These are phyloP conservation scores for Montipora capitata DNA, from an alignment of 92 coral and sea anemone genomes.

Conservation along the genomic window DNA sequence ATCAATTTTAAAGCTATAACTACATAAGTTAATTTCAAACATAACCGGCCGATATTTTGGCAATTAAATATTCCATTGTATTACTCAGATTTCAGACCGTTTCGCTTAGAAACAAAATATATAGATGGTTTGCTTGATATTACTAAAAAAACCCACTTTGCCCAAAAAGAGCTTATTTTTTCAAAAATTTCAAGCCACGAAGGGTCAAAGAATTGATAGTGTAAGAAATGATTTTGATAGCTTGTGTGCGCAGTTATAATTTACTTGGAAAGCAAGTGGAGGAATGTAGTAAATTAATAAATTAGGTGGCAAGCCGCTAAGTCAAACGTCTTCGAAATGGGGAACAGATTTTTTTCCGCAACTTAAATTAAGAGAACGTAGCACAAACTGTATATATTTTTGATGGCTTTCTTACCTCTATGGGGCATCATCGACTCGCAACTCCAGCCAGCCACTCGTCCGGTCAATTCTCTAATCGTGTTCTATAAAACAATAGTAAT, in stretches of 20 bases:
- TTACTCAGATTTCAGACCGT: not conserved
- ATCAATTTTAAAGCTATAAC: not conserved
- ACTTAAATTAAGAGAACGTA: not conserved
- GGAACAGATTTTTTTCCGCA: not conserved
- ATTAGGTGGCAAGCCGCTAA: conserved; percentile 60
- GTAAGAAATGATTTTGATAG: not conserved
- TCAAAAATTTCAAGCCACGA: not conserved
- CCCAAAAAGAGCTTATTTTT: not conserved
- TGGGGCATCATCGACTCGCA: conserved; percentile 86
- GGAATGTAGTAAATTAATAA: conserved; percentile 45
- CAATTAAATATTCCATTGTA: conserved; percentile 67
- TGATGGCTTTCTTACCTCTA: conserved; percentile 74
- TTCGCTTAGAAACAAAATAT: not conserved
- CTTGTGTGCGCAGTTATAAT: not conserved
- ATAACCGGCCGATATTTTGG: conserved; percentile 30
- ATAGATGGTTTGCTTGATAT: not conserved
- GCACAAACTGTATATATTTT: not conserved
- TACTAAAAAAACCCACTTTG: not conserved
- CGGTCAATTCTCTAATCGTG: conserved; percentile 54
- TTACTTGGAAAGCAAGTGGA: conserved; percentile 25
- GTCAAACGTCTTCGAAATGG: conserved; percentile 38
- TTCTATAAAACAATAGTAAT: conserved; percentile 42
- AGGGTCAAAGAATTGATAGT: not conserved
- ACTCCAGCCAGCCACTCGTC: conserved; percentile 56
- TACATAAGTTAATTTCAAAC: conserved; percentile 1